These are phyloP conservation scores for Teleogryllus occipitalis DNA, from an alignment of 1,140 invertebrate genomes.

Conservation along the genomic window DNA sequence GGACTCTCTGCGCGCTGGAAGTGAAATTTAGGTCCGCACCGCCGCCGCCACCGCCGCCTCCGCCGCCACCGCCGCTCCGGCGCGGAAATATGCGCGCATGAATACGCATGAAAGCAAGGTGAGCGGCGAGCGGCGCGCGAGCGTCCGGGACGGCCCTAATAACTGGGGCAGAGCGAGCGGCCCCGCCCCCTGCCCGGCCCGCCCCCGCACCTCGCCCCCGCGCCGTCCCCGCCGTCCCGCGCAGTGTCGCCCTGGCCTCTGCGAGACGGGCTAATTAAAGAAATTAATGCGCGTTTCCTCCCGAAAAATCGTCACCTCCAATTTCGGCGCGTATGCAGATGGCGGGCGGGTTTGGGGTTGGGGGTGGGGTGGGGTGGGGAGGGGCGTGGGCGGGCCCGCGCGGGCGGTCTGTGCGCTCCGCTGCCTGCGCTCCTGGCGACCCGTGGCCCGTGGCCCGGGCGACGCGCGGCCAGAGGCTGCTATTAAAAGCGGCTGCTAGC, in stretches of 20 bases:
- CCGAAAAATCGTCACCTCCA: background rate
- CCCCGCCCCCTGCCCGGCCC: no score
- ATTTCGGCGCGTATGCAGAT: background rate
- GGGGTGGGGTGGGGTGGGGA: no score
- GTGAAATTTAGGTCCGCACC: background rate
- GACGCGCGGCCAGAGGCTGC: no score
- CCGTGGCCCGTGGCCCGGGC: no score
- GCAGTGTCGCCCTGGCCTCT: background rate
- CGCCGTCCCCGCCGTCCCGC: no score
- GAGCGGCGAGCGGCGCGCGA: background rate
- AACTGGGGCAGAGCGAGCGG: background rate
- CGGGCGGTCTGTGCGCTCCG: background rate
- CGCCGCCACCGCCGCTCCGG: no score
- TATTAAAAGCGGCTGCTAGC: no score
- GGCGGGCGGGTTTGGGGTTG: background rate
- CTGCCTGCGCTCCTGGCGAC: background rate
- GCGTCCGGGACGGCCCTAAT: background rate
- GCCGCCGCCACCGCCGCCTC: background rate
- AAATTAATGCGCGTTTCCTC: background rate
- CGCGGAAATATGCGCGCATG: background rate
- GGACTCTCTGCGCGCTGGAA: background rate
- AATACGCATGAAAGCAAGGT: conserved; percentile 3
- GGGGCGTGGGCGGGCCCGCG: no score
- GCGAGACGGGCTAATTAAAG: background rate
- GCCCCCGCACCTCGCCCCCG: no score